Base-by-base conservation (phyloP, 1,140 invertebrate genomes). In the Habropoda laboriosa region DNA sequence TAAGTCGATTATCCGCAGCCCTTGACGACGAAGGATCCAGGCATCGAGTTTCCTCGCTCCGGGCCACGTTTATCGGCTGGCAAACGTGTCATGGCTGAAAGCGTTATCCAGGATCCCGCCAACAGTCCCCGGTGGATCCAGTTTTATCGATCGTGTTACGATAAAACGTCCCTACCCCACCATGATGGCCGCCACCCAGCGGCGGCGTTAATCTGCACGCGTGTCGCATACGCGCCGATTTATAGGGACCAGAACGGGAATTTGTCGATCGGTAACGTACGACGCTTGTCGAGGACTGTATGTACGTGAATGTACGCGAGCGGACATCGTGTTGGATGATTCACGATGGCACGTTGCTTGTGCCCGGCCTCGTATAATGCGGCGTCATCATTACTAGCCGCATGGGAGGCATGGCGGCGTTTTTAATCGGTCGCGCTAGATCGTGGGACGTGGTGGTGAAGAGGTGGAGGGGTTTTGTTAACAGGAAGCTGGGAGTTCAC, bases 1-100 rank as follows among this genome's bases (percentile, higher is more conserved):
- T 89, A 89, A 89, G 85, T 89, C 87, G 87, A 88, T 88, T 88
- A 88, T 85, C 79, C 85, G 77, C 71, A 80, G 86, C 83, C 79
- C 86, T 79, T 73, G 87, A 85, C 86, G 82, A 86, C 81, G 61
- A 38, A 79, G 72, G 55, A 85, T 87, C 77, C 76, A 58, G 77
- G 82, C 85, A 87, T 84, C 86, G 86, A 83, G 80, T 88, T 88
- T 88, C 85, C 81, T 60, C 38, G 42, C 49, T 67, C 30, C 24
- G 55, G 57, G 49, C 63, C 61, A 40, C n/a, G 79, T 84, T 83
- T 79, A 84, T 84, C 82, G 75, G 32, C 7, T 47, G 80, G 47
- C 70, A 35, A 58, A 64, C 76, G 81, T 80, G 81, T 80, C 67
- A 57, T 45, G 57, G 21, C 63, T 70, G 38, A 8, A 55, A 74